Base-by-base conservation (phyloP, 2,888 invertebrate genomes). In the Dolichomitus sp. region DNA sequence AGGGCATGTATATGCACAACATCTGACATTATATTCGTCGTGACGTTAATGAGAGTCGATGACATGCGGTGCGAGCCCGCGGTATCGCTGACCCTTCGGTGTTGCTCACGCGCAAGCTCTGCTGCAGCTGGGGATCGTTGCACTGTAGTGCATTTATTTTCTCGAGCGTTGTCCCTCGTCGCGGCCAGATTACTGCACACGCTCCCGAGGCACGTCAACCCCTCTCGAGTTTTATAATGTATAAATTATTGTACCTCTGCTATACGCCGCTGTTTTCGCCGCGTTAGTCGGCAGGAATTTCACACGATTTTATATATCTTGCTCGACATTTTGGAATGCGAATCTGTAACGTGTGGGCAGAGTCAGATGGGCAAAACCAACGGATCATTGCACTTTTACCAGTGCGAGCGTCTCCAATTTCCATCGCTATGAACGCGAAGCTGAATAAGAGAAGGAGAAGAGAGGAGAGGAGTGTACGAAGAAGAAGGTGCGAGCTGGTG, bases 121-220 rank as follows among this genome's bases (percentile, higher is more conserved):
- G 23, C 52, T 30, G 57, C 30, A 70, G 12, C 68, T 27, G 79
- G 45, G 45, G 82, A 82, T 75, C 82, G 79, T 82, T 82, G 82
- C 82, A 82, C 82, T 79, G 74, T 79, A 79, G 82, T 82, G 82
- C 70, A 82, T 82, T 82, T 79, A 82, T 82, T 79, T 79, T 70
- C 70, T 79, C 59, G 79, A 17, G 57, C 75, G 82, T 75, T 81
- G 79, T 82, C 79, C 70, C 79, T 70, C 74, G 82, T n/a, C 63
- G 69, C 79, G 74, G 79, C 66, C 79, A 82, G 42, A 66, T 72
- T 40, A 65, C 30, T 27, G 30, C 19, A 59, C 42, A 40, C 52
- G 17, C 27, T 68, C 57, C 42, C 23, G 45, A 19, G 48, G 23
- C 50, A 68, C 68, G 57, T 75, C 57, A 66, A 65, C 42, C 57